Conservation (phyloP, 2,113 vertebrate species). For the Egretta garzetta region DNA sequence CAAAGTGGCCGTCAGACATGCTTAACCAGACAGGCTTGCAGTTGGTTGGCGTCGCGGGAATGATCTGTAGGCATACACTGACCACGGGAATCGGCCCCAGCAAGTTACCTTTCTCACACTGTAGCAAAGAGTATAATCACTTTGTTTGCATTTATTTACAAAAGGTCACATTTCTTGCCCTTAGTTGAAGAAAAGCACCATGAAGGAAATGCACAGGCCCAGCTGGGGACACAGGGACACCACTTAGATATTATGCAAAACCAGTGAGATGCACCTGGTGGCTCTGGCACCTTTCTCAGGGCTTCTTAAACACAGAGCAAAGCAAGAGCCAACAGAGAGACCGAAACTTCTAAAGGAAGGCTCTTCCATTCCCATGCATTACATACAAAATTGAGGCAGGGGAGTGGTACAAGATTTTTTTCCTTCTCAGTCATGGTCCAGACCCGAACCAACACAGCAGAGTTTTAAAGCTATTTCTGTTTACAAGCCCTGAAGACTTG, state of each 20-base stretch:
- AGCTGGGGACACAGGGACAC: background rate
- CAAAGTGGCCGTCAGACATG: background rate
- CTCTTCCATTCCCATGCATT: rapidly evolving
- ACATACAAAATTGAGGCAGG: background rate
- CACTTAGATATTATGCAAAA: background rate
- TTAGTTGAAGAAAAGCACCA: background rate
- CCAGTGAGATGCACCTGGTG: background rate
- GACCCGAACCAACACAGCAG: background rate
- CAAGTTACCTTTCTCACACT: background rate
- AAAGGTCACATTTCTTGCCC: background rate
- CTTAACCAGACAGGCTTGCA: background rate
- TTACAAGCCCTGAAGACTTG: background rate
- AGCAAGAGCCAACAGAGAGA: background rate
- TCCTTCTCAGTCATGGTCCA: background rate
- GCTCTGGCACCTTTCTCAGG: background rate
- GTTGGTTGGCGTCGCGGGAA: background rate
- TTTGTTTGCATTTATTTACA: background rate
- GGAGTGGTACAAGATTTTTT: background rate
- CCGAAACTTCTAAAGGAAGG: background rate
- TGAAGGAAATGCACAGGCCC: background rate
- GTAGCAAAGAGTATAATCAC: background rate
- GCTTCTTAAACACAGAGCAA: background rate
- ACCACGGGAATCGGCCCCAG: background rate
- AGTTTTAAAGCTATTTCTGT: background rate
- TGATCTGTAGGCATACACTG: background rate